Evolutionary conservation across 2,888 invertebrate genomes (phyloP), one percentile per base, ranked within the genome.

Genomic region (Drosophila koepferae): DNA sequence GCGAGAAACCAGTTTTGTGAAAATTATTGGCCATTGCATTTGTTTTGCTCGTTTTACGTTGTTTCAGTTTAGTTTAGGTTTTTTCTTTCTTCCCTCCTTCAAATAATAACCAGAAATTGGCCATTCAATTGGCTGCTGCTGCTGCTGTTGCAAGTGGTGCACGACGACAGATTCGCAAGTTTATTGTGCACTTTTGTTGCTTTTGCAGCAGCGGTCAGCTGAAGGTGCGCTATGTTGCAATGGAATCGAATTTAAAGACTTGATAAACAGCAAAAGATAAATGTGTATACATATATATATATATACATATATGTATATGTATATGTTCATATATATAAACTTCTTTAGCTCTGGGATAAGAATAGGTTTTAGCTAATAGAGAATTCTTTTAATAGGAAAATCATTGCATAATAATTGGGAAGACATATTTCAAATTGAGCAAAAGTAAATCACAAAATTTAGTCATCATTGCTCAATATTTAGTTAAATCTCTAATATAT

Each of bases 1-100:
- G 61, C 56, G 75, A 76, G 71, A 84, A 86, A 87, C 85, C 82
- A 81, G 87, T 86, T 85, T 85, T 87, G 87, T 87, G 86, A 82
- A 86, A 85, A 87, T 87, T 81, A 86, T 82, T 85, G 77, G 70
- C 80, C 63, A 74, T 77, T 82, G 72, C 72, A 63, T 86, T 77
- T 68, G 72, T 68, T 70, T 75, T 72, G 67, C 36, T 74, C 63
- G 44, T 53, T 67, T 75, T 79, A 68, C 56, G 65, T 65, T 67
- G 71, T 65, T 65, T 69, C 34, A 56, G 59, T 20, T 59, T 20
- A 49, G 7, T 14, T 36, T 38, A 14, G 23, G 23, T 38, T 14
- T 38, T 38, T 38, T 14, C 16, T 14, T 38, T 38, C 34, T 58
- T 28, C 55, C 61, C 46, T 20, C 28, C 43, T 20, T 1, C 16